A percentile compares a stretch with the other conserved stretches of the same genome.
phyloP scores from a whole-genome alignment of 2,888 invertebrate genomes.

The Danaus chrysippus region DNA sequence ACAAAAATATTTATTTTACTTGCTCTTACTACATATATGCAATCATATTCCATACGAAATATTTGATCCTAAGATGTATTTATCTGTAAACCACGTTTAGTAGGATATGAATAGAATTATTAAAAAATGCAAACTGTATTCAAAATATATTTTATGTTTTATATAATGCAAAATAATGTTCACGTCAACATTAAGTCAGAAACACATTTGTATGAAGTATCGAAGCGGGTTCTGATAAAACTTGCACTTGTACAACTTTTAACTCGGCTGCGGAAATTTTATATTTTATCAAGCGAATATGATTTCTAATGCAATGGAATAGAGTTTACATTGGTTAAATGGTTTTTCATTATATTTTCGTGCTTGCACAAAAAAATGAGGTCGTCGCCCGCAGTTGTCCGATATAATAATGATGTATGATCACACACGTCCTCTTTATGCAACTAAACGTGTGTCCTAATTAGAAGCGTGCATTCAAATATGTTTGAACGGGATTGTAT shows the following conservation, averaged over 20 bases:
- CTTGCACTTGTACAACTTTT: slow-evolving; percentile 27
- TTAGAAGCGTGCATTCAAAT: slow-evolving; percentile 21
- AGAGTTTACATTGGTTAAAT: slow-evolving; percentile 17
- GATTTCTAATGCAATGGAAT: not conserved
- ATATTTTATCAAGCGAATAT: slow-evolving; percentile 1
- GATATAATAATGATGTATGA: slow-evolving; percentile 51
- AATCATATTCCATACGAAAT: no score
- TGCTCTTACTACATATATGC: no score
- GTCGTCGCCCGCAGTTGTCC: slow-evolving; percentile 40
- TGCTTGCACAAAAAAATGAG: slow-evolving; percentile 37
- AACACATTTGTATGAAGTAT: slow-evolving; percentile 26
- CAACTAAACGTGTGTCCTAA: slow-evolving; percentile 24
- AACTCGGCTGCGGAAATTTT: slow-evolving; percentile 26
- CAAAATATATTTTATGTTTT: not conserved
- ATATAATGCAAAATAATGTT: slow-evolving; percentile 4
- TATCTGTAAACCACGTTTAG: not conserved
- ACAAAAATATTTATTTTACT: no score
- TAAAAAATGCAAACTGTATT: not conserved
- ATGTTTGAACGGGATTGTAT: slow-evolving; percentile 6
- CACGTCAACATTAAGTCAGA: slow-evolving; percentile 21
- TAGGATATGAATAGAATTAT: not conserved
- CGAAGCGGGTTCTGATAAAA: slow-evolving; percentile 28
- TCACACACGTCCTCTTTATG: slow-evolving; percentile 37
- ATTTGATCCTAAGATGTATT: no score
- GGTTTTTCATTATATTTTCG: slow-evolving; percentile 28